Evolutionary conservation across 2,113 vertebrate species (phyloP).

Genomic region (Spermophilus dauricus): DNA sequence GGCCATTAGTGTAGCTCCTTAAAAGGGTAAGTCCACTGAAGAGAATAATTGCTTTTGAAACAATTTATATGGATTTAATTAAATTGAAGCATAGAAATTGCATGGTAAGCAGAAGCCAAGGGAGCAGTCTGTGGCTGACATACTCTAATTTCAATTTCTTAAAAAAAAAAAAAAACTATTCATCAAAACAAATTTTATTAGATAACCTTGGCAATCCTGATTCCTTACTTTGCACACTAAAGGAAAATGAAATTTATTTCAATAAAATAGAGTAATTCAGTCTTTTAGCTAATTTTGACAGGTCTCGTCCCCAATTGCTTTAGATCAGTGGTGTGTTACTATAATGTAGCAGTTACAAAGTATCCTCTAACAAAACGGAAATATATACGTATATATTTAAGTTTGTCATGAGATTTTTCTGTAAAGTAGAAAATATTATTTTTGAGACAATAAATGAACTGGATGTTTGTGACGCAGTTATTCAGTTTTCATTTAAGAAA

Average conservation of each 20-base stretch:
- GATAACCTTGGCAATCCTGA: background rate
- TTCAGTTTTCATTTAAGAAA: background rate
- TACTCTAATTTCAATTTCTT: background rate
- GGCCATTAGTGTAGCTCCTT: background rate
- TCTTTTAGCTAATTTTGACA: background rate
- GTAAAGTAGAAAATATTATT: background rate
- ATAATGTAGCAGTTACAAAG: background rate
- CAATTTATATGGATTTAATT: background rate
- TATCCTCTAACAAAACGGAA: background rate
- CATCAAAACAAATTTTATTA: conserved; percentile 8
- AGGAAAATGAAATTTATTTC: background rate
- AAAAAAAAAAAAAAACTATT: background rate
- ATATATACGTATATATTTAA: too few species aligned
- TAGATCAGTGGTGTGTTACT: background rate
- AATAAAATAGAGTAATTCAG: conserved; percentile 17
- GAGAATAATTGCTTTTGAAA: background rate
- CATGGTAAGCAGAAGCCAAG: background rate
- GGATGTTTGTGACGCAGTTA: background rate
- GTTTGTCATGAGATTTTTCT: background rate
- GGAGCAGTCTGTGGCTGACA: background rate
- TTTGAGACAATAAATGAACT: background rate
- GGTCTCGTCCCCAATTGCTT: background rate
- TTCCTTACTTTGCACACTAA: background rate
- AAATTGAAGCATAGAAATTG: background rate
- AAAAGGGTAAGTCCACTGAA: background rate